Conservation (phyloP, 2,797 vertebrate species). For the Buphagus erythrorhynchus region DNA sequence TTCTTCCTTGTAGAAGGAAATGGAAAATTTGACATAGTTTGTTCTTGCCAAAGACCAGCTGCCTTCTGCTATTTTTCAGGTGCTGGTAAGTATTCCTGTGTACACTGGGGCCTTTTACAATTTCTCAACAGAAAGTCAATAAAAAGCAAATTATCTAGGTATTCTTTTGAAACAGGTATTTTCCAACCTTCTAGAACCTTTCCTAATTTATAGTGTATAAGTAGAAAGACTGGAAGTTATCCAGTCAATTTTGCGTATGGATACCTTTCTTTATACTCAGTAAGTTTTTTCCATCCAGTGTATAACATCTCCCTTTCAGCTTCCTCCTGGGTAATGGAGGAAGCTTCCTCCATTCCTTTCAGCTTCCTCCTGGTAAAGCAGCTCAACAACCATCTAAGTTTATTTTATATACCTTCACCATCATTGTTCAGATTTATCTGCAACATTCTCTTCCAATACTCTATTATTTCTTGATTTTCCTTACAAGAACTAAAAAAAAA, state of each 20-base stretch:
- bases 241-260: neutral
- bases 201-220: neutral
- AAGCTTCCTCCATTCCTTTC: too few relatives aligned
- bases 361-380: neutral
- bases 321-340: neutral
- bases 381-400: neutral
- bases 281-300: neutral
- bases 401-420: neutral
- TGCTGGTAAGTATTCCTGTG: neutral
- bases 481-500: neutral
- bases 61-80: neutral
- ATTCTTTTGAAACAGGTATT: neutral
- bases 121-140: neutral
- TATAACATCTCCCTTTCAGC: neutral
- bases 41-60: neutral
- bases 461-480: neutral
- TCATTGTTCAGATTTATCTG: neutral
- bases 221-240: neutral
- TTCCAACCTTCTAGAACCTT: neutral
- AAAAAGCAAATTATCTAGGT: neutral
- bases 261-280: neutral
- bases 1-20: neutral
- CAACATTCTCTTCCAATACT: neutral
- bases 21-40: neutral
- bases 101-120: neutral